phyloP scores from a whole-genome alignment of 2,888 invertebrate species.

The Ypsolopha sequella region DNA sequence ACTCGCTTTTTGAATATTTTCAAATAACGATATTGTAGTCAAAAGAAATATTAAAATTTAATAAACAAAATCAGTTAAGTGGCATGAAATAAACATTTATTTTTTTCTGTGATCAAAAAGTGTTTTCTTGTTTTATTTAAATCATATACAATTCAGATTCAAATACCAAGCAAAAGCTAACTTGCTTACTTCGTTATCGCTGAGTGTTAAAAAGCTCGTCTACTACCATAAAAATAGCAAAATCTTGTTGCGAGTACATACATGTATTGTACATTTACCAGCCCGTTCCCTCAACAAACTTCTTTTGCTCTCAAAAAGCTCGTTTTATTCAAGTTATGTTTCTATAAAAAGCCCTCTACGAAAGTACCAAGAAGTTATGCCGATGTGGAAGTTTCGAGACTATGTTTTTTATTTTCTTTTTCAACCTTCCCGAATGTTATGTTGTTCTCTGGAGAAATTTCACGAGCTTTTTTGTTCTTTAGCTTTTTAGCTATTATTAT shows the following conservation, averaged over 20 bases:
- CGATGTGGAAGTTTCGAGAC: slow-evolving; percentile 23
- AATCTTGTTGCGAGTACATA: not conserved
- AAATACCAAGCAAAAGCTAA: no score
- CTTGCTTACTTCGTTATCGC: no score
- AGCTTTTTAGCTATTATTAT: not conserved
- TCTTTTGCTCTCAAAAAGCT: slow-evolving; percentile 2
- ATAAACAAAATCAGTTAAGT: no score
- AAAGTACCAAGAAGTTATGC: slow-evolving; percentile 24
- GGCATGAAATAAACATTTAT: no score
- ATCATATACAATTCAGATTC: no score
- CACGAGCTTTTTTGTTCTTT: slow-evolving; percentile 10
- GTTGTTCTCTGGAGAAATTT: slow-evolving; percentile 39
- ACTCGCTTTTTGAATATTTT: no score
- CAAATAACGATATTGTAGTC: no score
- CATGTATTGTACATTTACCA: not conserved
- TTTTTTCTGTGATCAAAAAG: no score
- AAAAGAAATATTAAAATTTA: no score
- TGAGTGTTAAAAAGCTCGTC: no score
- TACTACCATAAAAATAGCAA: not conserved
- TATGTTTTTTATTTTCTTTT: slow-evolving; percentile 37
- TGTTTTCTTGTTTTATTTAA: no score
- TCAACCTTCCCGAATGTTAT: slow-evolving; percentile 34
- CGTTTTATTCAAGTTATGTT: slow-evolving; percentile 34
- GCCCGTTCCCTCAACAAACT: not conserved
- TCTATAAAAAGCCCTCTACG: slow-evolving; percentile 34